Percentiles rank a stretch among this genome's conserved stretches.
Evolutionary conservation across 2,888 invertebrate genomes (phyloP).

Genomic region (Drosophila tripunctata): DNA sequence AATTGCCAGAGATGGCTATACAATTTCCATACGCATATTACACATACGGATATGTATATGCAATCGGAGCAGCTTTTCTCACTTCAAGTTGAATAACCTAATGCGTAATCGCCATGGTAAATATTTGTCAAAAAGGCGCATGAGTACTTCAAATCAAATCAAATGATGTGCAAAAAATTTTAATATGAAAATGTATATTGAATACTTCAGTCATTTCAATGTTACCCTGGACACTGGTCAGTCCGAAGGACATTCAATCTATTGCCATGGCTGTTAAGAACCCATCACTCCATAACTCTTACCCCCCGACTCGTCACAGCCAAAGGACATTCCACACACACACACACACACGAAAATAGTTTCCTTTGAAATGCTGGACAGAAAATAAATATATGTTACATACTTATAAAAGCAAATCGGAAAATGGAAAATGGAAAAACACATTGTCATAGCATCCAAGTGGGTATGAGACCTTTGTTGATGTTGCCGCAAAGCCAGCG

Average conservation of each 20-base stretch:
- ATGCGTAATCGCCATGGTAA: slow-evolving; percentile 31
- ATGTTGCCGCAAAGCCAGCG: background rate
- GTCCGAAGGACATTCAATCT: slow-evolving; percentile 38
- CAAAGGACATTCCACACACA: slow-evolving; percentile 30
- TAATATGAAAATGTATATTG: slow-evolving; percentile 46
- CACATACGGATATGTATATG: background rate
- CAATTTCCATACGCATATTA: slow-evolving; percentile 22
- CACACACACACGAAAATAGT: slow-evolving; percentile 39
- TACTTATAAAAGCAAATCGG: background rate
- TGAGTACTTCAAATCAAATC: slow-evolving; percentile 49
- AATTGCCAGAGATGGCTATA: slow-evolving; percentile 38
- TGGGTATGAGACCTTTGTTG: background rate
- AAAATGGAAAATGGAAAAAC: slow-evolving; percentile 12
- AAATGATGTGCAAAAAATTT: slow-evolving; percentile 73
- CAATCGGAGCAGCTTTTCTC: slow-evolving; percentile 27
- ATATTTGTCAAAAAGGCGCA: slow-evolving; percentile 34
- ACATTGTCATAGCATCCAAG: slow-evolving; percentile 59
- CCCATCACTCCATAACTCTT: background rate
- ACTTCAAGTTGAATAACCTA: slow-evolving; percentile 24
- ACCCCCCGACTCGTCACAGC: background rate
- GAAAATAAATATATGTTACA: background rate
- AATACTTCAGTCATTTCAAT: slow-evolving; percentile 5
- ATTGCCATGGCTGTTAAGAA: slow-evolving; percentile 68
- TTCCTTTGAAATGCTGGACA: slow-evolving; percentile 11
- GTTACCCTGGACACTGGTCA: slow-evolving; percentile 75